A percentile compares a stretch with the other conserved stretches of the same genome.
Conservation (phyloP, 2,113 vertebrate genomes). For the Perca flavescens region DNA sequence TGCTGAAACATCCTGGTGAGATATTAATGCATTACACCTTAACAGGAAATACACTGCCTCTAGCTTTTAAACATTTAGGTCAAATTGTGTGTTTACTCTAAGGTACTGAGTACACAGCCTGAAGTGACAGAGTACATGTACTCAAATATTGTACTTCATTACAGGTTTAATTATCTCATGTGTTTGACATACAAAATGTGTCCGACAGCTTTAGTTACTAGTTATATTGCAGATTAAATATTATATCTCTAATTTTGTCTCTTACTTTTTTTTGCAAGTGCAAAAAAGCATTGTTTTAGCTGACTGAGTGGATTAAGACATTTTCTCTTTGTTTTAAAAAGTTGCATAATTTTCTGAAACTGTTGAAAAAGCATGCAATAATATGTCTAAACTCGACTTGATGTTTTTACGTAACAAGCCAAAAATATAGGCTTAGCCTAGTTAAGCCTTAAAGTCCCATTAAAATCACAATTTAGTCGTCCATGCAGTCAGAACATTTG, state of each 20-base stretch:
- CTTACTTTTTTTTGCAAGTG: neutral
- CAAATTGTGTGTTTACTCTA: constrained; percentile 9
- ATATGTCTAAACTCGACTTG: neutral
- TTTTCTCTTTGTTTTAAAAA: neutral
- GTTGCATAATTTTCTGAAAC: neutral
- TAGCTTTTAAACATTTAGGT: constrained; percentile 18
- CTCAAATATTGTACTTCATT: neutral
- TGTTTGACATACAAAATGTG: no score
- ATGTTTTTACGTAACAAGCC: neutral
- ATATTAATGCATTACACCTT: constrained; percentile 33
- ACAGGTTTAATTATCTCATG: no score
- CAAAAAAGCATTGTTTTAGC: neutral
- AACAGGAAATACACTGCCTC: constrained; percentile 15
- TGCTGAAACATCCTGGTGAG: constrained; percentile 26
- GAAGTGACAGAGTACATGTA: neutral
- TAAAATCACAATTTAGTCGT: neutral
- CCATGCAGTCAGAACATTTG: neutral
- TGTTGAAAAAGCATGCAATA: neutral
- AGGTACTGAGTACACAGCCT: neutral
- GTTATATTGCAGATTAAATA: no score
- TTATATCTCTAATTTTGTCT: no score
- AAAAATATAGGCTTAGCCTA: no score
- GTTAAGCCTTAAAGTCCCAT: neutral
- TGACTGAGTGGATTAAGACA: neutral
- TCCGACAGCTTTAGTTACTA: no score